These are phyloP conservation scores for Sinocyclocheilus anophthalmus DNA, from an alignment of 2,113 vertebrate genomes.

Conservation along the genomic window DNA sequence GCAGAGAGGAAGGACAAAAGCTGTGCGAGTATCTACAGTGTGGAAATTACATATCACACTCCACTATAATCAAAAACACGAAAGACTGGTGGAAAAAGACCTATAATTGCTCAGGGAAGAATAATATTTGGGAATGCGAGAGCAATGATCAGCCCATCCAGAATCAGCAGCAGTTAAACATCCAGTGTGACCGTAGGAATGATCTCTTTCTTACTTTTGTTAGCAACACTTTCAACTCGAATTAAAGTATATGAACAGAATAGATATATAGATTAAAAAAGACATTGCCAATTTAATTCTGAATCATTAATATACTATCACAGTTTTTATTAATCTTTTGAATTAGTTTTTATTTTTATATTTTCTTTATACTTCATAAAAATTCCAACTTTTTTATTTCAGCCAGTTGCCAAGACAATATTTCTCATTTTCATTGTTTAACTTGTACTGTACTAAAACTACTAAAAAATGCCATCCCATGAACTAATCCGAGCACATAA, in stretches of 20 bases:
- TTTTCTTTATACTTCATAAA: no score
- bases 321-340: no score
- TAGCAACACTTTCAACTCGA: neutral
- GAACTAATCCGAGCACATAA: no score
- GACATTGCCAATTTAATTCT: no score
- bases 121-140: conserved; percentile 66
- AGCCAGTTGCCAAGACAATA: neutral
- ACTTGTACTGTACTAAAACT: neutral
- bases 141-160: accelerated
- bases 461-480: neutral
- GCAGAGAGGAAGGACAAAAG: accelerated
- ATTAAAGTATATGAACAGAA: no score
- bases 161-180: conserved; percentile 9
- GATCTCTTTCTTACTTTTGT: neutral
- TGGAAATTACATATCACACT: neutral
- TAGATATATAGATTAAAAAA: no score
- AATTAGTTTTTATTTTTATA: no score
- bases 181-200: conserved; percentile 63
- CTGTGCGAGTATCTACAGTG: conserved; percentile 65
- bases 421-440: neutral
- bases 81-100: neutral
- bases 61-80: accelerated
- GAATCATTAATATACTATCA: no score
- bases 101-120: conserved; percentile 48
- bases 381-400: no score